phyloP scores from a whole-genome alignment of 2,797 vertebrate species.

The Nannoperca obscura region DNA sequence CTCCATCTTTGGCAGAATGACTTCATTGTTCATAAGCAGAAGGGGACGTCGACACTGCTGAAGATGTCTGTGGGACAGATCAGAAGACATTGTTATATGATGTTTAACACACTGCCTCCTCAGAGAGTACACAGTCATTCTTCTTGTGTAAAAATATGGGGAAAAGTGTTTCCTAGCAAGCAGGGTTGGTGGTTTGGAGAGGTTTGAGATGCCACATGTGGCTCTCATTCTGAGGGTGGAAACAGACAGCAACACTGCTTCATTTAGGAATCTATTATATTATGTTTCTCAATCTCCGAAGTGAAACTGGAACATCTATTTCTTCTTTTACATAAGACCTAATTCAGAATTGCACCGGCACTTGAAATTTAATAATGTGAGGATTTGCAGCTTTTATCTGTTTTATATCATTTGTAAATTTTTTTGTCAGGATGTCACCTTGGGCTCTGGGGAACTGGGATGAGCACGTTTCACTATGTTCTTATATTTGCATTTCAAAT shows the following conservation, averaged over 20 bases:
- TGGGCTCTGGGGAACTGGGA: not conserved
- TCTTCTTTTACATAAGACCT: not conserved
- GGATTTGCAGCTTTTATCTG: not conserved
- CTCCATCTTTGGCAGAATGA: constrained; percentile 57
- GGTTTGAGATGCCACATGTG: constrained; percentile 73
- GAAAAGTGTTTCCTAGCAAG: constrained; percentile 64
- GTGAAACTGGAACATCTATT: not conserved
- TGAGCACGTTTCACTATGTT: not conserved
- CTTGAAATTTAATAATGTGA: not conserved
- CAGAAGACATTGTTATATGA: constrained; percentile 53
- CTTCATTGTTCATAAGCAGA: constrained; percentile 70
- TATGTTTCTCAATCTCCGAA: constrained; percentile 43
- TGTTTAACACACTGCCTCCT: constrained; percentile 53
- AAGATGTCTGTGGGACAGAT: constrained; percentile 51
- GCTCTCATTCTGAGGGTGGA: constrained; percentile 75
- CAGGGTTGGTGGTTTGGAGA: constrained; percentile 66
- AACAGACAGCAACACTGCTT: constrained; percentile 59
- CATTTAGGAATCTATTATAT: constrained; percentile 65
- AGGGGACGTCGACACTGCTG: constrained; percentile 49
- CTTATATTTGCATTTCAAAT: not conserved
- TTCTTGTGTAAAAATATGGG: constrained; percentile 11
- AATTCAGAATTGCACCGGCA: not conserved
- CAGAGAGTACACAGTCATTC: constrained; percentile 44
- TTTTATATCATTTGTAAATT: not conserved
- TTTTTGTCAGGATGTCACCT: not conserved